Percentiles rank a stretch among this genome's conserved stretches.
Conservation (phyloP, 2,888 invertebrate genomes). For the Cantharis nigra region DNA sequence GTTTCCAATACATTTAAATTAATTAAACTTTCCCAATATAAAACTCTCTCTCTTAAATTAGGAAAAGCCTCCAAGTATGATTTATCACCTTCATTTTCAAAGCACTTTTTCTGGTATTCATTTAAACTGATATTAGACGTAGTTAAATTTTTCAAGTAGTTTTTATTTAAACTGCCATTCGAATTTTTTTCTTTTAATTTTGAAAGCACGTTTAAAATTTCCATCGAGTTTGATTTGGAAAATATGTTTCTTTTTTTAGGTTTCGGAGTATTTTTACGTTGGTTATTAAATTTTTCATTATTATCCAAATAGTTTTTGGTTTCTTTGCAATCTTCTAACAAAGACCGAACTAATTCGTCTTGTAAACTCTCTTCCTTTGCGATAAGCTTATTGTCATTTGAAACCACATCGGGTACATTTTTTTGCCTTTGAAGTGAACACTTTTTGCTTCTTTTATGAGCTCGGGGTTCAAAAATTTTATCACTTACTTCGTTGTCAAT, state of each 20-base stretch:
- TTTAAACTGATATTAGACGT: neutral
- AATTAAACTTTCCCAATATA: conserved; percentile 12
- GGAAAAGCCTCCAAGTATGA: neutral
- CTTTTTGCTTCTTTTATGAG: neutral
- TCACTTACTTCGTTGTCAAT: conserved; percentile 43
- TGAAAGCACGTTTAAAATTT: conserved; percentile 14
- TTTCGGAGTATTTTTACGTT: neutral
- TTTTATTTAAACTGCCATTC: neutral
- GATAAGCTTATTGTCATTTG: neutral
- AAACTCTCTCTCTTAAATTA: neutral
- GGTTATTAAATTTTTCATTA: neutral
- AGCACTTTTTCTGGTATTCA: neutral
- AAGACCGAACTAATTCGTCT: neutral
- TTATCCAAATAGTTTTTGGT: neutral
- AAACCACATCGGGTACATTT: neutral
- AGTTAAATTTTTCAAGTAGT: neutral
- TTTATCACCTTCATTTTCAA: neutral
- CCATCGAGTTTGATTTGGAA: neutral
- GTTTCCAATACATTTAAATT: neutral
- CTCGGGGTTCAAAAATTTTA: neutral
- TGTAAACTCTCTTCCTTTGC: neutral
- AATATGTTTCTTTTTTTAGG: neutral
- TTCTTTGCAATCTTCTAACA: neutral
- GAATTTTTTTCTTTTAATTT: neutral
- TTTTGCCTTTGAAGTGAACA: neutral